Evolutionary conservation across 1,140 invertebrate species (phyloP).

Genomic region (Drosophila trapezifrons): DNA sequence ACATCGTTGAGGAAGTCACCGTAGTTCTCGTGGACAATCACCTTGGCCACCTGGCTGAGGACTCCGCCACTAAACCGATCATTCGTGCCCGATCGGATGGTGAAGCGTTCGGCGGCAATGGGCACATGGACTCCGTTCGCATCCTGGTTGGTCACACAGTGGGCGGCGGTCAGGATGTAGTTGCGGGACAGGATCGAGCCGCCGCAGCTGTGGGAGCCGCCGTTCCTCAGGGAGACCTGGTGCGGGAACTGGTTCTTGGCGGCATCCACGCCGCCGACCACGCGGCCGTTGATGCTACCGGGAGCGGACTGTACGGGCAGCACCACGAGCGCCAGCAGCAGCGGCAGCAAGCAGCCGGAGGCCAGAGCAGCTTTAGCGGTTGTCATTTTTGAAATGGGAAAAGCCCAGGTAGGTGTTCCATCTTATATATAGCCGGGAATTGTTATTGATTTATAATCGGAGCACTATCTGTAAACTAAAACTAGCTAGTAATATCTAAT

Average conservation of each 20-base stretch:
- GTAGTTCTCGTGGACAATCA: slow-evolving; percentile 82
- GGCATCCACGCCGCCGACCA: slow-evolving; percentile 85
- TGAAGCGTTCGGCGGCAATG: slow-evolving; percentile 19
- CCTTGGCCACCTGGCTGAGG: slow-evolving; percentile 35
- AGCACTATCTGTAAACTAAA: background rate
- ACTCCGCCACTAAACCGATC: slow-evolving; percentile 64
- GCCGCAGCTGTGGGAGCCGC: slow-evolving; percentile 85
- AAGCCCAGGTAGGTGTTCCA: background rate
- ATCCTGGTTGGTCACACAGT: slow-evolving; percentile 82
- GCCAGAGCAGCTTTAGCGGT: background rate
- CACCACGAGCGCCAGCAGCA: background rate
- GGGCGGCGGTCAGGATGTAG: slow-evolving; percentile 86
- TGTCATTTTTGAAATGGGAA: slow-evolving; percentile 30
- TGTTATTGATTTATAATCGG: slow-evolving; percentile 19
- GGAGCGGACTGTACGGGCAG: slow-evolving; percentile 44
- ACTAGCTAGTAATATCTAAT: slow-evolving; percentile 9
- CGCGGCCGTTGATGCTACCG: slow-evolving; percentile 47
- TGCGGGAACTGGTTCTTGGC: slow-evolving; percentile 83
- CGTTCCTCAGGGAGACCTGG: slow-evolving; percentile 84
- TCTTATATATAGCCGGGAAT: slow-evolving; percentile 12
- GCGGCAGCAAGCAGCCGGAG: too few relatives aligned
- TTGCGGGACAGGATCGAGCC: slow-evolving; percentile 85
- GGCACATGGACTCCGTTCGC: background rate
- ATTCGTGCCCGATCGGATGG: slow-evolving; percentile 57
- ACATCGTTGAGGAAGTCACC: slow-evolving; percentile 84